Conservation (phyloP, 2,888 invertebrate species). For the Erpobdella octoculata region DNA sequence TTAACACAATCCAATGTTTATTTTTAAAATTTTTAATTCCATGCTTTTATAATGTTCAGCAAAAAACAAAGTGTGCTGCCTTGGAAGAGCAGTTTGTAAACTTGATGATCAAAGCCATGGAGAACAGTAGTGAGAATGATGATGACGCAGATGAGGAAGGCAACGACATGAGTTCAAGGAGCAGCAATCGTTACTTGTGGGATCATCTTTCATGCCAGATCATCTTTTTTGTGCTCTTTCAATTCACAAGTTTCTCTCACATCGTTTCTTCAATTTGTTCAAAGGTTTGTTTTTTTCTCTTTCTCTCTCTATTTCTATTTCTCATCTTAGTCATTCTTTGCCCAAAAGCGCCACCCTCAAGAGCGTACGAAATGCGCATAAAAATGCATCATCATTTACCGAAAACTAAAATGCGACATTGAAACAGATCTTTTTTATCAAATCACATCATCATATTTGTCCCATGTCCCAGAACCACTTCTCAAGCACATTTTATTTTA, state of each 20-base stretch:
- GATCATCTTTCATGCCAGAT: slow-evolving; percentile 84
- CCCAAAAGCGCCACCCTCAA: too few species aligned
- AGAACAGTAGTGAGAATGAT: slow-evolving; percentile 65
- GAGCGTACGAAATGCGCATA: too few species aligned
- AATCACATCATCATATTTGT: too few species aligned
- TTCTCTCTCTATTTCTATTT: too few species aligned
- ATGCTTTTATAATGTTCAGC: too few species aligned
- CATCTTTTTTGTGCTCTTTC: slow-evolving; percentile 86
- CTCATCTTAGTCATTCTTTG: not conserved
- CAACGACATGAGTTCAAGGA: slow-evolving; percentile 18
- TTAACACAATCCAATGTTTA: too few species aligned
- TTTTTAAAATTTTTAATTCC: not conserved
- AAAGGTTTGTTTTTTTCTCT: slow-evolving; percentile 62
- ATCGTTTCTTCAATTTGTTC: slow-evolving; percentile 81
- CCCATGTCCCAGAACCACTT: too few species aligned
- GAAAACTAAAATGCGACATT: too few species aligned
- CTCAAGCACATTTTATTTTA: too few species aligned
- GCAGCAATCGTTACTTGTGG: slow-evolving; percentile 58
- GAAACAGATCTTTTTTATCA: too few species aligned
- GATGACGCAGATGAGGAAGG: slow-evolving; percentile 35
- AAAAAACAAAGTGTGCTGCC: slow-evolving; percentile 76
- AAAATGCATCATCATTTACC: too few species aligned
- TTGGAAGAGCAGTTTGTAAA: slow-evolving; percentile 87
- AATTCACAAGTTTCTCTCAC: slow-evolving; percentile 84
- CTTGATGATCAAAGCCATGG: slow-evolving; percentile 81